Conservation (phyloP, 2,888 invertebrate species). For the Drosophila neoperkinsi region DNA sequence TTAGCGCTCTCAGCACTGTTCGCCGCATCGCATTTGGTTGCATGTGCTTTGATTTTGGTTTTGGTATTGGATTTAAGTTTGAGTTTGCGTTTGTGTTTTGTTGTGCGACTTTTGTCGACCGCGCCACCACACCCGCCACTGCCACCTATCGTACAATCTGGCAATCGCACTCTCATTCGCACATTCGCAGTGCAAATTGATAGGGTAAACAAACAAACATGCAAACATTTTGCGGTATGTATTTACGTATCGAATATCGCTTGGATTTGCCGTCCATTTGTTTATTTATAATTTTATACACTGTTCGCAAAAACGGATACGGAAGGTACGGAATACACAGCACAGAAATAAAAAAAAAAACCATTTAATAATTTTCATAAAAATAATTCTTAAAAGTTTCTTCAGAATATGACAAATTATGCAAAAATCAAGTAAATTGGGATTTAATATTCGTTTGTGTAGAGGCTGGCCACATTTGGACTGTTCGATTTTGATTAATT, state of each 20-base stretch:
- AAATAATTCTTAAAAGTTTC: not conserved
- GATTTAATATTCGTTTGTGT: not conserved
- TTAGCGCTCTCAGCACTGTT: conserved; percentile 46
- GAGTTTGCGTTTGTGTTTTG: conserved; percentile 18
- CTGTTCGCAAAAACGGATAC: not conserved
- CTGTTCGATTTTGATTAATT: not conserved
- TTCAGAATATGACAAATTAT: not conserved
- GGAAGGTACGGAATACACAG: not conserved
- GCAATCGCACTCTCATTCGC: conserved; percentile 32
- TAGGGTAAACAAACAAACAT: conserved; percentile 62
- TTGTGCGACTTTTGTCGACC: conserved; percentile 24
- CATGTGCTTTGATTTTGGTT: conserved; percentile 55
- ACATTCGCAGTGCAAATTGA: conserved; percentile 66
- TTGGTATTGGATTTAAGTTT: conserved; percentile 20
- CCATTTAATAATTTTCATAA: not conserved
- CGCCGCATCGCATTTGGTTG: conserved; percentile 57
- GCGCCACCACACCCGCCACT: conserved; percentile 7
- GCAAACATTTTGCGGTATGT: conserved; percentile 69
- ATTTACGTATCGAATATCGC: conserved; percentile 70
- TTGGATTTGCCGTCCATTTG: conserved; percentile 47
- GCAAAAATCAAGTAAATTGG: not conserved
- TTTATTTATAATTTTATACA: conserved; percentile 51
- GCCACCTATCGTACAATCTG: conserved; percentile 4
- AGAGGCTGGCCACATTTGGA: not conserved
- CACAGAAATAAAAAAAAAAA: not conserved